A percentile compares a stretch with the other conserved stretches of the same genome.
phyloP scores from a whole-genome alignment of 1,140 invertebrate species.

The Ditylenchus dipsaci region DNA sequence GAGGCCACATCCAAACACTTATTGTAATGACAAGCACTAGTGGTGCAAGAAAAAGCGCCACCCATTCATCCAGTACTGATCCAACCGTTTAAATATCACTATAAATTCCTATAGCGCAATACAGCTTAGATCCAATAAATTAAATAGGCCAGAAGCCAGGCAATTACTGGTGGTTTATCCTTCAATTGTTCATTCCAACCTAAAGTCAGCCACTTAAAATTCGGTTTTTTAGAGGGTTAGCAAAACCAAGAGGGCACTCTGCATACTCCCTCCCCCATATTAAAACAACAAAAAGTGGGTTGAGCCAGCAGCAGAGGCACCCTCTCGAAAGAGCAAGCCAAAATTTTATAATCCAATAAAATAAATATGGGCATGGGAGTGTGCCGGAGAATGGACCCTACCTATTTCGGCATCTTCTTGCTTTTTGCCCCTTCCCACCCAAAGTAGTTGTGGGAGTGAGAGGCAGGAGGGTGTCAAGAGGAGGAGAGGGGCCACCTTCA shows the following conservation, averaged over 20 bases:
- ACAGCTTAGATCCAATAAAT: too few relatives aligned
- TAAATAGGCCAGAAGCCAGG: too few relatives aligned
- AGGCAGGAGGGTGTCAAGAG: too few relatives aligned
- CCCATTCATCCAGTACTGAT: not conserved
- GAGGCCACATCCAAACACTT: not conserved
- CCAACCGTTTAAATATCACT: not conserved
- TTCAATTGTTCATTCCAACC: not conserved
- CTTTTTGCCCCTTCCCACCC: too few relatives aligned
- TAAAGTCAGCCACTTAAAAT: not conserved
- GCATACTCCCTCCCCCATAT: not conserved
- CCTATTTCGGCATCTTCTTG: too few relatives aligned
- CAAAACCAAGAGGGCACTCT: not conserved
- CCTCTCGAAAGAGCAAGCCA: not conserved
- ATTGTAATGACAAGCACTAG: not conserved
- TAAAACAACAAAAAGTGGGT: slow-evolving; percentile 3
- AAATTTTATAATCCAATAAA: slow-evolving; percentile 5
- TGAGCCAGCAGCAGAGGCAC: not conserved
- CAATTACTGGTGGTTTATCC: too few relatives aligned
- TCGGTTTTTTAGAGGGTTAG: not conserved
- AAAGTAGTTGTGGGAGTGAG: too few relatives aligned
- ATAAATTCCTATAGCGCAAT: too few relatives aligned
- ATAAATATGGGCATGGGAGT: slow-evolving; percentile 2
- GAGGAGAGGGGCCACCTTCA: too few relatives aligned
- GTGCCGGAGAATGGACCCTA: too few relatives aligned
- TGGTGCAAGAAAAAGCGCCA: slow-evolving; percentile 1